Conservation (phyloP, 2,888 invertebrate species). For the Andrena fulva region DNA sequence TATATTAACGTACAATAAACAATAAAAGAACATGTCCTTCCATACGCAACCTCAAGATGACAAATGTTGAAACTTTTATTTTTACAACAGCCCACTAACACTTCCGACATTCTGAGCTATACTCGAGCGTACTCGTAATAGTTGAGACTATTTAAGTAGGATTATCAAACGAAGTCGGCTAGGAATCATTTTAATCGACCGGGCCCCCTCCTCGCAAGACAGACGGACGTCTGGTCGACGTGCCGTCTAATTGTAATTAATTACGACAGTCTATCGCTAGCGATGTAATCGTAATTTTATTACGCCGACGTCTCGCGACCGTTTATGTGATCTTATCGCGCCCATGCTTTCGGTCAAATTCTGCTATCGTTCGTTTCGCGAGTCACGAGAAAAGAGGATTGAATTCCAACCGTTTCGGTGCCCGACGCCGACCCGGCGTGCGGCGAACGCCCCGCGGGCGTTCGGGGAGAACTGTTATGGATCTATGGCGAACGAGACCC, state of each 20-base stretch:
- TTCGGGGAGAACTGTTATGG: not conserved
- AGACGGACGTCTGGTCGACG: slow-evolving; percentile 71
- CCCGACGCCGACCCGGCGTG: not conserved
- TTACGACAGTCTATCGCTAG: slow-evolving; percentile 66
- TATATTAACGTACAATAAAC: slow-evolving; percentile 81
- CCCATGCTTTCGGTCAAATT: slow-evolving; percentile 22
- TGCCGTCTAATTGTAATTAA: slow-evolving; percentile 67
- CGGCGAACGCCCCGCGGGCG: not conserved
- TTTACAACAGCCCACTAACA: slow-evolving; percentile 81
- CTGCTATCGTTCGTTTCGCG: slow-evolving; percentile 17
- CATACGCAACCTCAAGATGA: slow-evolving; percentile 83
- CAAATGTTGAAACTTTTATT: slow-evolving; percentile 83
- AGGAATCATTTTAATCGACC: slow-evolving; percentile 72
- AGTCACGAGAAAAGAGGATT: slow-evolving; percentile 6
- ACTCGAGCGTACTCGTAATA: slow-evolving; percentile 72
- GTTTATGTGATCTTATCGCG: slow-evolving; percentile 17
- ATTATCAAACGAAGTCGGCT: slow-evolving; percentile 68
- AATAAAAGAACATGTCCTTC: slow-evolving; percentile 82
- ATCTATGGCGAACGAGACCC: not conserved
- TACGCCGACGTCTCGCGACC: slow-evolving; percentile 53
- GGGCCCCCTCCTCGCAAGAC: slow-evolving; percentile 49
- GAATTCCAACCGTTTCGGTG: not conserved
- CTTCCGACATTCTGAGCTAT: slow-evolving; percentile 76
- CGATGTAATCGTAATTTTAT: slow-evolving; percentile 60
- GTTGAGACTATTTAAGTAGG: slow-evolving; percentile 73